A percentile compares a stretch with the other conserved stretches of the same genome.
Conservation (phyloP, 2,797 vertebrate genomes). For the Pogoniulus pusillus region DNA sequence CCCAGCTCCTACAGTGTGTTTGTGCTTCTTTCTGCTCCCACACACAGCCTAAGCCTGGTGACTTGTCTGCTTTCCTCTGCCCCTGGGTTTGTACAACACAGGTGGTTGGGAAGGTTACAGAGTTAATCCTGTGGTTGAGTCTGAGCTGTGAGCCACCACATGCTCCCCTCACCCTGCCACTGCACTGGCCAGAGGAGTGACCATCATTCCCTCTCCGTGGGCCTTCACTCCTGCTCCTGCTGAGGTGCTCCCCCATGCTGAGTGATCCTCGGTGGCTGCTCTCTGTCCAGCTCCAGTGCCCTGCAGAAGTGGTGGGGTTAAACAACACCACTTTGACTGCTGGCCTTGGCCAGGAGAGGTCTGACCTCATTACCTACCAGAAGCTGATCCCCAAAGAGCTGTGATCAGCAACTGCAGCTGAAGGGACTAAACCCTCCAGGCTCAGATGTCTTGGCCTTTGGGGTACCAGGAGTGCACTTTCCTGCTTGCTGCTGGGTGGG, state of each 20-base stretch:
- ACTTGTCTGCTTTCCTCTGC: too few species aligned
- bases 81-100: too few species aligned
- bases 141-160: not conserved
- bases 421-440: not conserved
- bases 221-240: not conserved
- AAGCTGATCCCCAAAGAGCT: slow-evolving; percentile 5
- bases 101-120: too few species aligned
- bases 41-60: too few species aligned
- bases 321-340: not conserved
- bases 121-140: too few species aligned
- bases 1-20: too few species aligned
- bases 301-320: not conserved
- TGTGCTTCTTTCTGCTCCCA: too few species aligned
- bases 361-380: not conserved
- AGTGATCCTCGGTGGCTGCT: not conserved
- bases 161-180: not conserved
- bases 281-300: not conserved
- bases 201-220: not conserved
- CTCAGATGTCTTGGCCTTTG: not conserved
- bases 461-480: not conserved
- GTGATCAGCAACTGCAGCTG: slow-evolving; percentile 1
- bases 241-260: not conserved
- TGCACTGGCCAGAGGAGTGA: not conserved
- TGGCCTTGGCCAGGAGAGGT: not conserved
- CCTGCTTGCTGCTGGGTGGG: not conserved